Evolutionary conservation across 2,797 vertebrate genomes (phyloP), one percentile per base, ranked within the genome.

Genomic region (Borostomias antarcticus): DNA sequence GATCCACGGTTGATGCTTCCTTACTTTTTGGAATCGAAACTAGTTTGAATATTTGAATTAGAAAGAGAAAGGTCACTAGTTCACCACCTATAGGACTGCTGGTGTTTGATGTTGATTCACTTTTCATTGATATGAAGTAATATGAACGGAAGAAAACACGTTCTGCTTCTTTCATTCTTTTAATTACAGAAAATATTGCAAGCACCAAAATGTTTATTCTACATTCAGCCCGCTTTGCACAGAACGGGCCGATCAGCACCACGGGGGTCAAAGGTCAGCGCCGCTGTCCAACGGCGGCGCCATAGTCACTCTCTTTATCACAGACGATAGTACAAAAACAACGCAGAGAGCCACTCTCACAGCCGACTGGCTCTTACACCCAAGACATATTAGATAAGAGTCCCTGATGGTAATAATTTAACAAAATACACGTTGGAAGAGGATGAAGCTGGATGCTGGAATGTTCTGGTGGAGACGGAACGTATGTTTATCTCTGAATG

Each of bases 341-440:
- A 73, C 28, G 50, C 64, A 72, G 71, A 60, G 57, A 79, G 64
- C 61, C 72, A 66, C 74, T 77, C 86, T 86, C 77, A 87, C 83
- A 75, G 54, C 81, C 60, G 66, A n/a, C 40, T 11, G 72, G 77
- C 61, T 65, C 72, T 69, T 69, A 76, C 76, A 82, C 65, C 66
- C 72, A 76, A 74, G 25, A 58, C 69, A 82, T 72, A 70, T 60
- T 21, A 62, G 6, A 54, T 61, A 21, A 32, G 64, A 68, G 76
- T 89, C 85, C 85, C 87, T 88, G 88, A 87, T 28, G 21, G 63
- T 69, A 80, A 82, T 82, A 77, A 81, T 81, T 81, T 77, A 85
- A 83, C 65, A 81, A 48, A 10, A 37, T 17, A 37, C 30, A 35
- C 43, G 37, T 56, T 19, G 26, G 43, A 43, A 45, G 52, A 52